Conservation (phyloP, 2,797 vertebrate species). For the Hemitrygon akajei region DNA sequence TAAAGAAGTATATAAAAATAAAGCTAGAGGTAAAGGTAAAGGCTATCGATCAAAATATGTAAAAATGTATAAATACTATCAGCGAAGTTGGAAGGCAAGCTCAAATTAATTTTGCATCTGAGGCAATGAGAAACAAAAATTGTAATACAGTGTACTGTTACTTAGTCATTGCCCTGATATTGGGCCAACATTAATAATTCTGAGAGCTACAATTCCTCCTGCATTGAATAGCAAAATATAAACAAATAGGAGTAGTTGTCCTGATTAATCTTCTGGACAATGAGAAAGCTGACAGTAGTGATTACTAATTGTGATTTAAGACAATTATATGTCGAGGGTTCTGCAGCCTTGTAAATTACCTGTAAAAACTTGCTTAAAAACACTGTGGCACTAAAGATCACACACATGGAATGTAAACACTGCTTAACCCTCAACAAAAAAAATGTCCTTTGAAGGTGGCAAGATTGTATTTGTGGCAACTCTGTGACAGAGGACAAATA, state of each 20-base stretch:
- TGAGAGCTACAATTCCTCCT: background rate
- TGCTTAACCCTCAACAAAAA: background rate
- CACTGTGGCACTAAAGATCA: background rate
- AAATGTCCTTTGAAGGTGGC: background rate
- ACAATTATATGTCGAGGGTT: background rate
- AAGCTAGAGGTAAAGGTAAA: no score
- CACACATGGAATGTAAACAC: background rate
- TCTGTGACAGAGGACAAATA: background rate
- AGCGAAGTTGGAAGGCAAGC: background rate
- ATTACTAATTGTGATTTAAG: constrained; percentile 16
- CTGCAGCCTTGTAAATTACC: background rate
- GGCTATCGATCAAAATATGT: no score
- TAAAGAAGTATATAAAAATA: no score
- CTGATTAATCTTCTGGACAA: background rate
- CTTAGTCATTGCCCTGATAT: background rate
- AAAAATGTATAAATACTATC: no score
- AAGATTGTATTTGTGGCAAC: background rate
- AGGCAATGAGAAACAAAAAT: background rate
- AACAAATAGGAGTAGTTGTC: background rate
- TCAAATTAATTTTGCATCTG: background rate
- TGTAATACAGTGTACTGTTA: background rate
- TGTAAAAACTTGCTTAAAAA: background rate
- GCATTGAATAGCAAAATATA: background rate
- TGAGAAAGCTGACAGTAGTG: background rate
- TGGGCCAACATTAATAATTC: background rate